Evolutionary conservation across 2,797 vertebrate genomes (phyloP).

Genomic region (Danionella dracula): DNA sequence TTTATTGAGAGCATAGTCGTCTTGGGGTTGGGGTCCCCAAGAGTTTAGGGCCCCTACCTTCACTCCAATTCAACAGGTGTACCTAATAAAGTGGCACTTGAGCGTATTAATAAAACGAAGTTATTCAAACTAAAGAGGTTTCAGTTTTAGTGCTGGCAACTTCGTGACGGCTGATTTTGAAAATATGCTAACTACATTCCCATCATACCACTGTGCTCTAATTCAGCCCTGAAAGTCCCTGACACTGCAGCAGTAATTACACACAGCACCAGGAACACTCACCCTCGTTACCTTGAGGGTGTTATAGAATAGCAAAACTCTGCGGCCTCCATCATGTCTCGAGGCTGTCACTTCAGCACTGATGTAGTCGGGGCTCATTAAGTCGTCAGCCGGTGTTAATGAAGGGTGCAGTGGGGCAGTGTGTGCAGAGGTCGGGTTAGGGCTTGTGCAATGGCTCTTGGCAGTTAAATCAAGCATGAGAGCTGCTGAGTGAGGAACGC

Average conservation of each 20-base stretch:
- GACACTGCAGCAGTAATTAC: conserved; percentile 38
- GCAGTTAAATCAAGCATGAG: conserved; percentile 25
- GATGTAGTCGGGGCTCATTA: no score
- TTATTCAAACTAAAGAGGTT: no score
- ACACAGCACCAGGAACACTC: conserved; percentile 26
- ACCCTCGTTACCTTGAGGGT: no score
- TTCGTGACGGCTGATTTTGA: neutral
- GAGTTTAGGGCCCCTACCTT: no score
- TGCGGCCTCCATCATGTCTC: neutral
- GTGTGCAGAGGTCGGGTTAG: conserved; percentile 17
- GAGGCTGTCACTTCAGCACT: neutral
- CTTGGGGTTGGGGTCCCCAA: no score
- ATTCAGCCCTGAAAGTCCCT: conserved; percentile 27
- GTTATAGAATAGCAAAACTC: neutral
- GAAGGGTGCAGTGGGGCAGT: neutral
- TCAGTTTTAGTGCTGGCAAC: no score
- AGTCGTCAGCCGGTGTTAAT: no score
- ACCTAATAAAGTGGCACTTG: no score
- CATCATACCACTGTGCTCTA: conserved; percentile 31
- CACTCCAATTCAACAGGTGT: no score
- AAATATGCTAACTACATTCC: conserved; percentile 34
- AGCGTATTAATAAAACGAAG: no score
- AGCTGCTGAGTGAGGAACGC: conserved; percentile 26
- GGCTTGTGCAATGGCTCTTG: conserved; percentile 27
- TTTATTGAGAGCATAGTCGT: no score